Evolutionary conservation across 2,888 invertebrate species (phyloP).

Genomic region (Crocallis elinguaria): DNA sequence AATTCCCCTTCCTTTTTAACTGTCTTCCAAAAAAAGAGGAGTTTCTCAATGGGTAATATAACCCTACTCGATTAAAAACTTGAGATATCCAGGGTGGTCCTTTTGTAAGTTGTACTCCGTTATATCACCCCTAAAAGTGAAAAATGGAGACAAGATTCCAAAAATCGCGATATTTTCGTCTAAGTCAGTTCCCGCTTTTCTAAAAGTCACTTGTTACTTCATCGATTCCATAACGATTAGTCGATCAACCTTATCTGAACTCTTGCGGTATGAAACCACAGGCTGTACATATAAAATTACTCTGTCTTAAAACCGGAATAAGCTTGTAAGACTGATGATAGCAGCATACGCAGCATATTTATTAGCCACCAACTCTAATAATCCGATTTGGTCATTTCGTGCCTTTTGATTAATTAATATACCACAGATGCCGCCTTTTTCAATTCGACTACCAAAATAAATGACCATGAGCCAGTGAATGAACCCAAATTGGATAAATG

Average conservation of each 20-base stretch:
- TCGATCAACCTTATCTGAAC: conserved; percentile 40
- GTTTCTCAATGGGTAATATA: no score
- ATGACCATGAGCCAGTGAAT: conserved; percentile 28
- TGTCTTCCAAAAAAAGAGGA: no score
- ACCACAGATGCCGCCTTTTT: conserved; percentile 41
- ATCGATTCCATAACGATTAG: conserved; percentile 16
- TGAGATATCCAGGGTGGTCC: no score
- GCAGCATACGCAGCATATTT: conserved; percentile 47
- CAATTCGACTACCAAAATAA: conserved; percentile 33
- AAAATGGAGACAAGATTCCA: no score
- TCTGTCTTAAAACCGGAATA: conserved; percentile 23
- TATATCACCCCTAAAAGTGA: no score
- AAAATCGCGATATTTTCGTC: no score
- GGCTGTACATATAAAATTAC: conserved; percentile 6
- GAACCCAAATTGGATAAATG: conserved; percentile 32
- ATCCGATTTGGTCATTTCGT: conserved; percentile 60
- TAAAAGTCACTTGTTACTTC: not conserved
- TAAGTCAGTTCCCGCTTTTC: no score
- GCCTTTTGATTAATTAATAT: conserved; percentile 63
- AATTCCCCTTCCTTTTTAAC: no score
- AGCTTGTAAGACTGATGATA: conserved; percentile 52
- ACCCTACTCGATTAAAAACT: no score
- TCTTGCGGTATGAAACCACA: conserved; percentile 39
- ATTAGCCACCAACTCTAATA: conserved; percentile 57
- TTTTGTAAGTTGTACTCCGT: no score